Evolutionary conservation across 1,140 invertebrate species (phyloP), one percentile per base, ranked within the genome.

Genomic region (Ceratitis capitata): DNA sequence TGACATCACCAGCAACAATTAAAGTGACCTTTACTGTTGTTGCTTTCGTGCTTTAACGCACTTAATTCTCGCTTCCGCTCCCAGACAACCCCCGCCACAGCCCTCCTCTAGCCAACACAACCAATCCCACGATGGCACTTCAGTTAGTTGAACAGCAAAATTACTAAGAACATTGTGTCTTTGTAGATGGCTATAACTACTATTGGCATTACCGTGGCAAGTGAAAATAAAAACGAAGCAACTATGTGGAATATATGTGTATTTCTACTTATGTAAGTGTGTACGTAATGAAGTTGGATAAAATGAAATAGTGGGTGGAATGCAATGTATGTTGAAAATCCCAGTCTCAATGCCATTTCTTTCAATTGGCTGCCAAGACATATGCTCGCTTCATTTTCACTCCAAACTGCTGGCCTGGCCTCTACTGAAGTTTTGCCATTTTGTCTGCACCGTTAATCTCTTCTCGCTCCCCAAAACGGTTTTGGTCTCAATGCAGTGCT

Each of bases 311-410:
- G 64, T 19, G 12, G 4, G 64, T 19, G 12, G 4, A 64, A 14
- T 64, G 16, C 35, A 69, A 69, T 39, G 32, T 26, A 10, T 45
- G 39, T 39, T 78, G 1, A 45, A n/a, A 45, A 78, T 45, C 69
- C 39, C 69, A n/a, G 39, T 78, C 69, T 78, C 35, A 78, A 47
- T 78, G 39, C 39, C 69, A 78, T 42, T 69, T n/a, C 64, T 69
- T 69, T 69, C 64, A 26, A 78, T 78, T 78, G 69, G 69, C 39
- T 26, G 39, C 39, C n/a, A 78, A 45, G 39, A 32, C n/a, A 23
- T 64, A 29, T 64, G 23, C 29, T 64, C 29, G 9, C 39, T 61
- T 16, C 12, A 6, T 61, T 26, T 23, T 61, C 26, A n/a, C n/a
- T 26, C 3, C n/a, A 16, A 16, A 26, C 26, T n/a, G 3, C 26